A percentile compares a stretch with the other conserved stretches of the same genome.
Evolutionary conservation across 1,140 invertebrate genomes (phyloP).

Genomic region (Archegozetes longisetosus): DNA sequence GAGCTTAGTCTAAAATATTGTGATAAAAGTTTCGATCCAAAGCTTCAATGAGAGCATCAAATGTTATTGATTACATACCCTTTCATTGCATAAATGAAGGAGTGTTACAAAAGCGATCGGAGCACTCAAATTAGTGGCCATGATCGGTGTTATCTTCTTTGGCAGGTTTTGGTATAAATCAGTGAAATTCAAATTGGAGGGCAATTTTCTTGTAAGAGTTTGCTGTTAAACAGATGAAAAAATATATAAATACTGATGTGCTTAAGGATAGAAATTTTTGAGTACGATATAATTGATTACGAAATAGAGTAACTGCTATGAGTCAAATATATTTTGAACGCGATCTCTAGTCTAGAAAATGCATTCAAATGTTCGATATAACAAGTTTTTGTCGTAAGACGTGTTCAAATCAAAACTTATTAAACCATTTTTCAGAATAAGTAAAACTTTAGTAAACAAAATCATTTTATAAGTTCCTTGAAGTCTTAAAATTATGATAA

Average conservation of each 20-base stretch:
- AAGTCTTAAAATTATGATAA: no score
- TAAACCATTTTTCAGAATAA: no score
- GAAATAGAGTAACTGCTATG: neutral
- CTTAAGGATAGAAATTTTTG: neutral
- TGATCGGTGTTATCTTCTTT: conserved; percentile 38
- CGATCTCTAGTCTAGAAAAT: no score
- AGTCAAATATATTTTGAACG: neutral
- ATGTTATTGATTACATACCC: conserved; percentile 23
- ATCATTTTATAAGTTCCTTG: no score
- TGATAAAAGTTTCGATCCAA: no score
- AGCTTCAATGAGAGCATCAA: no score
- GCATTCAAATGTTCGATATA: no score
- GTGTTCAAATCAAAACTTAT: no score
- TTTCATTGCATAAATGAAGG: conserved; percentile 63
- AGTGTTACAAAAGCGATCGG: conserved; percentile 56
- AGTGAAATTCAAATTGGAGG: conserved; percentile 28
- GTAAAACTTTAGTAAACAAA: no score
- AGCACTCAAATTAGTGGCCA: conserved; percentile 50
- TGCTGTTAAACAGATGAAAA: neutral
- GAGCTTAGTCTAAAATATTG: no score
- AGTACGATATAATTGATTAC: neutral
- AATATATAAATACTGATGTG: neutral
- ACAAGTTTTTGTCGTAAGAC: no score
- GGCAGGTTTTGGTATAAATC: conserved; percentile 42
- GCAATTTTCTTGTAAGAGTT: neutral